These are phyloP conservation scores for Cricetomys ansorgei DNA, from an alignment of 2,113 vertebrate genomes.

Conservation along the genomic window DNA sequence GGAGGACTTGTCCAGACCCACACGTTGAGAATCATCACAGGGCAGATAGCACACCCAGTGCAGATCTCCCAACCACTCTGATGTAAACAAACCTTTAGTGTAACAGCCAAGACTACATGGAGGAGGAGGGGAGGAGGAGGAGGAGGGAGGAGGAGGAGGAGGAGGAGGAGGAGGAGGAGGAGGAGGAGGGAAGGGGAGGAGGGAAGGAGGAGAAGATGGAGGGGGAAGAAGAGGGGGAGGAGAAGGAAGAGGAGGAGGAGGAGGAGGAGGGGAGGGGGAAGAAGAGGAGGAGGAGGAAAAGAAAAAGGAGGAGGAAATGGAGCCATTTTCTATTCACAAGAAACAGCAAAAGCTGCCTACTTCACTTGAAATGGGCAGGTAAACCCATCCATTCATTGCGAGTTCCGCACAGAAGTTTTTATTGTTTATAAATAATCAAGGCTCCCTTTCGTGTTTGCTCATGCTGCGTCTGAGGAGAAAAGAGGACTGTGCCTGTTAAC, in stretches of 20 bases:
- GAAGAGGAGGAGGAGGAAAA: not conserved
- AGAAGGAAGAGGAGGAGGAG: not conserved
- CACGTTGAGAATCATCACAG: not conserved
- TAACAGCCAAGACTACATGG: not conserved
- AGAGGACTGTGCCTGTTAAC: constrained; percentile 61
- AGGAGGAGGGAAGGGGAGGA: no score
- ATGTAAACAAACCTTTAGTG: not conserved
- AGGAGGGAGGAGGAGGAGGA: not conserved
- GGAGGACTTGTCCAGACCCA: not conserved
- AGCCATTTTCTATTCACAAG: not conserved
- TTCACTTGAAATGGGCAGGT: constrained; percentile 61
- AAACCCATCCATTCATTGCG: constrained; percentile 57
- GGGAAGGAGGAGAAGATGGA: no score
- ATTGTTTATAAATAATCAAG: constrained; percentile 78
- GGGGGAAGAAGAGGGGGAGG: no score
- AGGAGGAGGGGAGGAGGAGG: not conserved
- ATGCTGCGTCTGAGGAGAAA: constrained; percentile 45
- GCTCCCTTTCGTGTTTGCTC: constrained; percentile 73
- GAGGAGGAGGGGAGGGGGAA: not conserved
- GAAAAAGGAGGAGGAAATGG: not conserved
- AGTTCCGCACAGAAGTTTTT: constrained; percentile 53
- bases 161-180: no score
- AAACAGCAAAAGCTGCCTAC: constrained; percentile 30
- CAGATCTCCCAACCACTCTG: not conserved
- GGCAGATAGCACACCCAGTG: not conserved